Conservation (phyloP, 2,797 vertebrate species). For the Hafferia zeledoni region DNA sequence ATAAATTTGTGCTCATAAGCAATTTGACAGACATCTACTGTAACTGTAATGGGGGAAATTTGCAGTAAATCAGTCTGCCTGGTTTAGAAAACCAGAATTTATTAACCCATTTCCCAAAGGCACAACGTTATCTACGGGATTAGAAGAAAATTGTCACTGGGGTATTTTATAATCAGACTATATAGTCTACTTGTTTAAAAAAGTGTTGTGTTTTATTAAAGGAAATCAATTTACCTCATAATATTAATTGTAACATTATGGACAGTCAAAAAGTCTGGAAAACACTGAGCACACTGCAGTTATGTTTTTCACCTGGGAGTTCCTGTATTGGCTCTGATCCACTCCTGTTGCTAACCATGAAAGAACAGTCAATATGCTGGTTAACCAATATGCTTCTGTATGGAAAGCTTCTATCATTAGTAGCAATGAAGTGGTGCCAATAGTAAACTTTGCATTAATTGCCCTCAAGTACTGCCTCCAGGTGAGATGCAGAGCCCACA, state of each 20-base stretch:
- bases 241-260: constrained; percentile 2
- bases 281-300: background rate
- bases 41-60: constrained; percentile 62
- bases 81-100: constrained; percentile 58
- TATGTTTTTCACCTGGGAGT: background rate
- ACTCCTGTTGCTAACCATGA: background rate
- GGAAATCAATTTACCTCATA: background rate
- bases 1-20: constrained; percentile 77
- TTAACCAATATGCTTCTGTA: background rate
- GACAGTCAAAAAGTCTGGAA: background rate
- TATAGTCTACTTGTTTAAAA: constrained; percentile 7
- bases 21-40: constrained; percentile 70
- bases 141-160: constrained; percentile 14
- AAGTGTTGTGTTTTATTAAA: background rate
- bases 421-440: constrained; percentile 62
- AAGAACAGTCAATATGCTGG: background rate
- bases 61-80: constrained; percentile 26
- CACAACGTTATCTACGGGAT: constrained; percentile 11
- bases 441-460: constrained; percentile 75
- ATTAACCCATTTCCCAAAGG: constrained; percentile 52
- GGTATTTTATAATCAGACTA: background rate
- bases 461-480: constrained; percentile 16
- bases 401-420: constrained; percentile 5
- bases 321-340: background rate
- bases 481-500: constrained; percentile 40